phyloP scores from a whole-genome alignment of 2,888 invertebrate genomes.

The Diarsia rubi region DNA sequence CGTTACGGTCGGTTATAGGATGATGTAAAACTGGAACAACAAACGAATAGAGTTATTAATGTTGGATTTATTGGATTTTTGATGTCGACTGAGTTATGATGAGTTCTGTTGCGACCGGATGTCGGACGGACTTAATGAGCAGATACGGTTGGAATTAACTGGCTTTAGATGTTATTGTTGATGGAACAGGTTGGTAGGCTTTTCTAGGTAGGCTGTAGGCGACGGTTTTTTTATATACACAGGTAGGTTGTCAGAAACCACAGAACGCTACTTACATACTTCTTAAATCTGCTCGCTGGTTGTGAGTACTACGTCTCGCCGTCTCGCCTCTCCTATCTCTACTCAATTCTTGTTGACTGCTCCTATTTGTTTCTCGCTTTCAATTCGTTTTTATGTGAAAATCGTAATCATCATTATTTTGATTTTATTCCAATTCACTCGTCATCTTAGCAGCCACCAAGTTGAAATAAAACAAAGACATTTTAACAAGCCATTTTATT shows the following conservation, averaged over 20 bases:
- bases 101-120: conserved; percentile 75
- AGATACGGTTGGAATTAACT: conserved; percentile 53
- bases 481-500: not conserved
- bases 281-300: no score
- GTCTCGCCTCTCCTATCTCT: no score
- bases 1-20: conserved; percentile 50
- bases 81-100: conserved; percentile 78
- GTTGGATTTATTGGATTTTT: conserved; percentile 82
- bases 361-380: not conserved
- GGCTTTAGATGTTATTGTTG: conserved; percentile 62
- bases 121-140: conserved; percentile 71
- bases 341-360: not conserved
- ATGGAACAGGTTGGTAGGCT: conserved; percentile 8
- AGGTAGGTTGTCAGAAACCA: no score
- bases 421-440: no score
- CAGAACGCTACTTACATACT: no score
- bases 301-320: no score
- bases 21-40: conserved; percentile 63
- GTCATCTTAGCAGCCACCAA: no score
- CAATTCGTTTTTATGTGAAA: not conserved
- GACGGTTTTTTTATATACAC: not conserved
- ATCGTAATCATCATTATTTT: no score
- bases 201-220: not conserved
- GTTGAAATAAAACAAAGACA: conserved; percentile 14
- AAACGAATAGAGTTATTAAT: conserved; percentile 82